Evolutionary conservation across 2,888 invertebrate genomes (phyloP).

Genomic region (Pandemis cinnamomeana): DNA sequence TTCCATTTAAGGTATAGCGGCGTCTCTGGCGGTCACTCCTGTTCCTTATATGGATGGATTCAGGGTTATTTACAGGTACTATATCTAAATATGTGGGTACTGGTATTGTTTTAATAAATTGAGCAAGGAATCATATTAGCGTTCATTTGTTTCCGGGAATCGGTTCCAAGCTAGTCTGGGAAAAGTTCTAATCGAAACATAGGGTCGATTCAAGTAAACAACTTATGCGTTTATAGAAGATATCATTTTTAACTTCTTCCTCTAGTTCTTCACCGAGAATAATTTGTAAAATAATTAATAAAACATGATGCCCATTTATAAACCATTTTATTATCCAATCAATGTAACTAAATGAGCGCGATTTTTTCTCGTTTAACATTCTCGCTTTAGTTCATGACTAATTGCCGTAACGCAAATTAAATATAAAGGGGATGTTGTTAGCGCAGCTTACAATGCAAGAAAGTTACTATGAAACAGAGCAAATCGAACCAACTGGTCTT

Average conservation of each 20-base stretch:
- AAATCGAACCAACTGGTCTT: conserved; percentile 46
- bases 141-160: not conserved
- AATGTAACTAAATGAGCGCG: conserved; percentile 4
- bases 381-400: conserved; percentile 16
- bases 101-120: conserved; percentile 24
- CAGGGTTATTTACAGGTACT: conserved; percentile 51
- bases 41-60: conserved; percentile 62
- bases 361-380: conserved; percentile 22
- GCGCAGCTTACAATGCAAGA: conserved; percentile 21
- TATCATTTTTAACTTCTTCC: not conserved
- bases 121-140: not conserved
- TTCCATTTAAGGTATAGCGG: conserved; percentile 67
- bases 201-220: not conserved
- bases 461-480: conserved; percentile 26
- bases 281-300: conserved; percentile 4
- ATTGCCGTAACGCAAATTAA: conserved; percentile 23
- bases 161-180: not conserved
- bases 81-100: conserved; percentile 45
- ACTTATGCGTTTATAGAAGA: not conserved
- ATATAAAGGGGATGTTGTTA: conserved; percentile 18
- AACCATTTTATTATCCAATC: conserved; percentile 6
- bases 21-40: conserved; percentile 55
- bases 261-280: not conserved
- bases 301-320: conserved; percentile 21
- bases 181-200: not conserved